Evolutionary conservation across 2,888 invertebrate genomes (phyloP), one percentile per base, ranked within the genome.

Genomic region (Papilio protenor): DNA sequence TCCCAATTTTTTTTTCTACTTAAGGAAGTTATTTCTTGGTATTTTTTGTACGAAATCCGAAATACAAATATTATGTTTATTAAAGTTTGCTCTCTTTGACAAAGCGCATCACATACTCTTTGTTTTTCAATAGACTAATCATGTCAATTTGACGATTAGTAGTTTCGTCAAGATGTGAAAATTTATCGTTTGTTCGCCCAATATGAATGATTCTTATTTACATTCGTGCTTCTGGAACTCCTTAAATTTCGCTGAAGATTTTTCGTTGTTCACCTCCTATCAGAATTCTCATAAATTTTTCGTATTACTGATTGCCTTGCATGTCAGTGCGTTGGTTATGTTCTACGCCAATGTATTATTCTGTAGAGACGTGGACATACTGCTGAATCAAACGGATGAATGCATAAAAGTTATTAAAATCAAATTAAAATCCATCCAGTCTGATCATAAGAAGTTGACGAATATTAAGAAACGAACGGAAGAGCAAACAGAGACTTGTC

Each of bases 181-280:
- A 78, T 33, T 76, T 73, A 59, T 83, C 86, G n/a, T 75, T 52
- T 59, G 61, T 71, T 52, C 23, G 16, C 47, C 69, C 73, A 78
- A 59, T n/a, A 78, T 78, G 78, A 76, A 73, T 49, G 64, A 23
- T 72, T 57, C 64, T 69, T 47, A 55, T 66, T 21, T 59, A 45
- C 81, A 84, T 33, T 90, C 92, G 18, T 91, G 90, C 80, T 91
- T 94, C 80, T 94, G 93, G 94, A 87, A 82, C 79, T 94, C 93
- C 69, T 33, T 94, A 66, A 91, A 89, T 8, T 80, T 91, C 0
- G 86, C 83, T 52, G 84, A 91, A 8, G 89, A 91, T 1, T 94
- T 93, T 77, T 89, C 90, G 3, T 90, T 93, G 78, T 86, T 88
- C 73, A 87, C 89, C 2, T 71, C 79, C 3, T 90, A 93, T 81